phyloP scores from a whole-genome alignment of 2,888 invertebrate species.

The Luperina nickerlii region DNA sequence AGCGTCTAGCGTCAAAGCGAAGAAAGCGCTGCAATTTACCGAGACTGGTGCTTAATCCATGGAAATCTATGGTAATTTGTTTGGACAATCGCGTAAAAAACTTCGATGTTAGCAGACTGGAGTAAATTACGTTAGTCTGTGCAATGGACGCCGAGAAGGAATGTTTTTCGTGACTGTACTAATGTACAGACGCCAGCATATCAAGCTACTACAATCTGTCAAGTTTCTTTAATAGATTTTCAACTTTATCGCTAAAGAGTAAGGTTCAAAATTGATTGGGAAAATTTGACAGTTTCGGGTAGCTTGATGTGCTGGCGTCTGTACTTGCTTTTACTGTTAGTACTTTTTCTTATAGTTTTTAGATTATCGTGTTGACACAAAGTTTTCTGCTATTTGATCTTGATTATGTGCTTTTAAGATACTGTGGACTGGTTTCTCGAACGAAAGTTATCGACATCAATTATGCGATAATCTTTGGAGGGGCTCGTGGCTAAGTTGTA shows the following conservation, averaged over 20 bases:
- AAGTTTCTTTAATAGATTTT: too few species aligned
- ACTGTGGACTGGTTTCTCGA: background rate
- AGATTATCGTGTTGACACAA: background rate
- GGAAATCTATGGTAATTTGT: slow-evolving; percentile 56
- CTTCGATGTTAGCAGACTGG: slow-evolving; percentile 7
- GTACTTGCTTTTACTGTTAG: background rate
- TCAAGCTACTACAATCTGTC: too few species aligned
- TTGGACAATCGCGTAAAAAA: slow-evolving; percentile 38
- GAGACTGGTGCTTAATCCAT: slow-evolving; percentile 35
- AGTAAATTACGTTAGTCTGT: slow-evolving; percentile 26
- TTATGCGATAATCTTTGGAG: background rate
- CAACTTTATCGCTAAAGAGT: too few species aligned
- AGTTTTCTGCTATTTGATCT: background rate
- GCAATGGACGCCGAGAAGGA: background rate
- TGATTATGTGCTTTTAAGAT: background rate
- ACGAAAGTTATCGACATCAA: background rate
- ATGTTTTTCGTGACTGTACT: slow-evolving; percentile 17
- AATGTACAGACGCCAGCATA: too few species aligned
- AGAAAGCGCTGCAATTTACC: slow-evolving; percentile 32
- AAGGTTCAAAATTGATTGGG: too few species aligned
- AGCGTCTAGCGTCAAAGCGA: slow-evolving; percentile 36
- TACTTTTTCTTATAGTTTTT: background rate
- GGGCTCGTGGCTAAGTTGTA: too few species aligned
- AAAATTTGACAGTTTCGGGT: too few species aligned
- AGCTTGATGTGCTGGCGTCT: too few species aligned